A percentile compares a stretch with the other conserved stretches of the same genome.
phyloP scores from a whole-genome alignment of 1,140 invertebrate species.

The Steinernema feltiae region DNA sequence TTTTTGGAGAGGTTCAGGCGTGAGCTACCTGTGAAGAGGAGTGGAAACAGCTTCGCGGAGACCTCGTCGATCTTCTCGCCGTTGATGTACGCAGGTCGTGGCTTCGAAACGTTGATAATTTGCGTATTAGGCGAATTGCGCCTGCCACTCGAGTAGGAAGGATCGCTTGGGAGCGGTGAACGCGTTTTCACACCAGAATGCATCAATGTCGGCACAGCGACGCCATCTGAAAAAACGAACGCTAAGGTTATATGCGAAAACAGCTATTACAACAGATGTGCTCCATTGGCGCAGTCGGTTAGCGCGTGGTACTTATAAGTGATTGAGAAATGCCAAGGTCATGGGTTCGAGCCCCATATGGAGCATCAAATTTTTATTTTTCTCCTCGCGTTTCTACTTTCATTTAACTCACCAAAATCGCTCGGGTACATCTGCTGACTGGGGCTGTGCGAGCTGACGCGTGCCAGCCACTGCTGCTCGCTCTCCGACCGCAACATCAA shows the following conservation, averaged over 20 bases:
- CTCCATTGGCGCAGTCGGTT: slow-evolving; percentile 38
- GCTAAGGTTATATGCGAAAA: too few species aligned
- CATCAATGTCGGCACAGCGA: too few species aligned
- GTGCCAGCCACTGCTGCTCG: slow-evolving; percentile 46
- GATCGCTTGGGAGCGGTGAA: background rate
- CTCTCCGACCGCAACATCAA: slow-evolving; percentile 43
- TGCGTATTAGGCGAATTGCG: background rate
- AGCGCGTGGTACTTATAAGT: slow-evolving; percentile 38
- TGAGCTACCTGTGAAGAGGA: slow-evolving; percentile 51
- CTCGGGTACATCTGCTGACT: background rate
- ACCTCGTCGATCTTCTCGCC: slow-evolving; percentile 56
- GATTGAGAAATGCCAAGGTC: slow-evolving; percentile 4
- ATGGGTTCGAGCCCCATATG: slow-evolving; percentile 14
- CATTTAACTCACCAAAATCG: background rate
- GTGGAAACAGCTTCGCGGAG: slow-evolving; percentile 53
- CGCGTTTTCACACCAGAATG: background rate
- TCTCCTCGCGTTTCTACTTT: too few species aligned
- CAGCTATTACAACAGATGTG: too few species aligned
- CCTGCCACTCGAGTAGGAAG: background rate
- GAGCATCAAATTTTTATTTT: background rate
- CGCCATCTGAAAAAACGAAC: too few species aligned
- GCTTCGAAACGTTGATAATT: background rate
- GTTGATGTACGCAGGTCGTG: slow-evolving; percentile 33
- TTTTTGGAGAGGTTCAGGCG: too few species aligned
- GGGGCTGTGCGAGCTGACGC: background rate